Evolutionary conservation across 2,113 vertebrate genomes (phyloP), one percentile per base, ranked within the genome.

Genomic region (Herpailurus yagouaroundi): DNA sequence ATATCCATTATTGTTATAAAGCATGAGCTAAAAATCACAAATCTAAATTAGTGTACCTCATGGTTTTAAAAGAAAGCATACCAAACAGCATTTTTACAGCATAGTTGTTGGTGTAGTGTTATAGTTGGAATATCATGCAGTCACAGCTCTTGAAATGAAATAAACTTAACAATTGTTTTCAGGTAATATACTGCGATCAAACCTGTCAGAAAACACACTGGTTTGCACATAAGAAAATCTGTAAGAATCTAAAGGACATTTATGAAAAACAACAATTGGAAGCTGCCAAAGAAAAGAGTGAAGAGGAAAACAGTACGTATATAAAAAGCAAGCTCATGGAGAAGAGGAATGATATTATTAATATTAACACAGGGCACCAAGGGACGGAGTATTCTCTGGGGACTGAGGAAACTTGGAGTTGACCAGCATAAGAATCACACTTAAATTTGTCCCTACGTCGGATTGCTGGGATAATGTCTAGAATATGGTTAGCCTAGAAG

Each of bases 221-320:
- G 99, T 99, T 99, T 98, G 99, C 99, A 36, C 99, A 99, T 98
- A 99, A 99, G 98, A 99, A 99, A 95, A 98, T 99, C 69, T 99
- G 99, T 97, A 99, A 99, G 98, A 98, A 82, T 38, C 98, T 99
- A 64, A 99, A 99, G 97, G 99, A 99, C 89, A 98, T 99, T 91
- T 98, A 99, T 55, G 99, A 99, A 97, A 99, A 99, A 92, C 99
- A 99, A 38, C 99, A 99, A 76, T 98, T 98, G 16, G 99, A 99
- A 38, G 98, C 99, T 41, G 99, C 99, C 97, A 99, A 98, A 96
- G 99, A 99, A 97, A 98, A 97, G 84, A 98, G 97, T 76, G 98
- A 98, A 96, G 98, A 99, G 93, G 98, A 98, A 97, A 99, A 95
- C 2, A 33, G 98, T 98, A 89, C 0, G 97, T 97, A 77, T 63